Base-by-base conservation (phyloP, 92 coral and sea anemone species). In the Pocillopora meandrina region DNA sequence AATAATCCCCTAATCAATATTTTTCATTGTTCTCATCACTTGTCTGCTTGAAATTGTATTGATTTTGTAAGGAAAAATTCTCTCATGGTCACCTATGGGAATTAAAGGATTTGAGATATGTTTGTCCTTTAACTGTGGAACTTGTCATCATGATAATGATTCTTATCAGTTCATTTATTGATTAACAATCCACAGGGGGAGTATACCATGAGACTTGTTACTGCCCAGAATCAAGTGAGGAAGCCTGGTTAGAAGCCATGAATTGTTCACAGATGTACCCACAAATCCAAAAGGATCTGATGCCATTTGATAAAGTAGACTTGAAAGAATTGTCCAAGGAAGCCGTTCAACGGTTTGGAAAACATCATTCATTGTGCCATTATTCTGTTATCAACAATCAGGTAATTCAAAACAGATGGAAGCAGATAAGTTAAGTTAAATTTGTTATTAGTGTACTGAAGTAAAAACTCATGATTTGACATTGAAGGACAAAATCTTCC, bases 151-250 rank as follows among this genome's bases (percentile, higher is more conserved):
- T 42, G 52, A 42, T 3, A 42, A 7, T 42, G 52, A 42, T 42
- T 42, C 52, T 42, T 42, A 42, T 42, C 52, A 42, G 8, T 42
- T 7, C 4, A 42, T 42, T 42, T 42, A 42, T 42, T 42, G 52
- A 42, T 42, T 42, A 3, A 49, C 49, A 26, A 35, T 74, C 21
- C 56, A 15, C 42, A 74, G 78, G 64, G 36, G 99, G 95, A 31
- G 92, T 96, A 77, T 96, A 96, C 83, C 98, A 96, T 78, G 99
- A 96, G 87, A 89, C 82, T 73, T 96, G 99, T 86, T 88, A 89
- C 71, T 96, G 99, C 67, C 99, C 99, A 59, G 91, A 95, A 61
- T 58, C 83, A 35, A 85, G 89, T 68, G 69, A 78, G 15, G 78
- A 55, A 18, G 69, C 35, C 26, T 96, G 99, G 99, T 88, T 84